Percentiles rank a stretch among this genome's conserved stretches.
phyloP scores from a whole-genome alignment of 1,140 invertebrate genomes.

The Drosophila kohkoa region DNA sequence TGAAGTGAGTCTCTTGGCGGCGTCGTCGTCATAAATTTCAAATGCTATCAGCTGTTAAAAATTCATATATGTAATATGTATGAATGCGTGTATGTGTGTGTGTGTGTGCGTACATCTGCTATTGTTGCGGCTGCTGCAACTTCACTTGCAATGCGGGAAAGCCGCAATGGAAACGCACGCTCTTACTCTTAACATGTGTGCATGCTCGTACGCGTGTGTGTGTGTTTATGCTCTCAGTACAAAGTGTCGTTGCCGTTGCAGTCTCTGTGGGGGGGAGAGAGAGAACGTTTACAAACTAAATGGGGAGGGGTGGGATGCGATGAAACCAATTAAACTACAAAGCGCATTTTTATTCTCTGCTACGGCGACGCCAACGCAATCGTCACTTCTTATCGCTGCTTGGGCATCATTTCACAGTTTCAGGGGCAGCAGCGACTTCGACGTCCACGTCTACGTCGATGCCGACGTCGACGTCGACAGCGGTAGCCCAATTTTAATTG shows the following conservation, averaged over 20 bases:
- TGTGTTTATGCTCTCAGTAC: slow-evolving; percentile 31
- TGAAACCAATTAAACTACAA: slow-evolving; percentile 64
- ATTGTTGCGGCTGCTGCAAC: slow-evolving; percentile 24
- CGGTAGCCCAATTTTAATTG: slow-evolving; percentile 55
- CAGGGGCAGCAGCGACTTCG: background rate
- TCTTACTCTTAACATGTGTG: slow-evolving; percentile 3
- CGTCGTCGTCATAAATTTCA: slow-evolving; percentile 66
- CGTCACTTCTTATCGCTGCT: slow-evolving; percentile 51
- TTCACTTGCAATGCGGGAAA: slow-evolving; percentile 45
- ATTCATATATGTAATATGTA: slow-evolving; percentile 46
- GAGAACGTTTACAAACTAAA: slow-evolving; percentile 7
- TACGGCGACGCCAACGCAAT: slow-evolving; percentile 33
- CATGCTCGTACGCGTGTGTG: background rate
- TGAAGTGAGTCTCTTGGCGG: slow-evolving; percentile 14
- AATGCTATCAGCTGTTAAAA: slow-evolving; percentile 77
- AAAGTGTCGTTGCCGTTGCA: slow-evolving; percentile 48
- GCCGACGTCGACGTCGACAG: slow-evolving; percentile 2
- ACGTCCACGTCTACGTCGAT: background rate
- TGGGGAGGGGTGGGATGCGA: slow-evolving; percentile 26
- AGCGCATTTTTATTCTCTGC: slow-evolving; percentile 58
- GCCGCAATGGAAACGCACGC: slow-evolving; percentile 17
- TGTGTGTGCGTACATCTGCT: slow-evolving; percentile 48
- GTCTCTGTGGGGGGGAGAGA: background rate
- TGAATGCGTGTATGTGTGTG: background rate
- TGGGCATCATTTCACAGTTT: slow-evolving; percentile 49